phyloP scores from a whole-genome alignment of 1,140 invertebrate species.

The Atta cephalotes region DNA sequence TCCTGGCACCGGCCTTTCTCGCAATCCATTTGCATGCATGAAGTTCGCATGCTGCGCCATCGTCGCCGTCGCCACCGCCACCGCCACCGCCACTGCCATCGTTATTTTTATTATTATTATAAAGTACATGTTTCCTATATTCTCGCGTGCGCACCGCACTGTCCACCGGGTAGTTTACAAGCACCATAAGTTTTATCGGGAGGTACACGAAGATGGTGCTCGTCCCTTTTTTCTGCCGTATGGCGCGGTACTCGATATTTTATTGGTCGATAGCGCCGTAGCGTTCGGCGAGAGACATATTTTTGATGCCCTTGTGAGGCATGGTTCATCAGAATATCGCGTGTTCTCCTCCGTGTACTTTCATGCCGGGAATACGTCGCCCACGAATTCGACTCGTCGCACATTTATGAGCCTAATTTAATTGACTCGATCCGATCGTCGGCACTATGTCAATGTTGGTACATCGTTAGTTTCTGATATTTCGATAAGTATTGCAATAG shows the following conservation, averaged over 20 bases:
- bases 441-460: neutral
- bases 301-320: neutral
- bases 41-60: conserved; percentile 76
- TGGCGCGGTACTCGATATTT: conserved; percentile 22
- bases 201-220: conserved; percentile 66
- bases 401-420: neutral
- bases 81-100: conserved; percentile 8
- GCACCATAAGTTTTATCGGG: conserved; percentile 80
- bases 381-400: neutral
- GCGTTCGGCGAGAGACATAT: conserved; percentile 31
- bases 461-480: neutral
- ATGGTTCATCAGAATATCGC: conserved; percentile 7
- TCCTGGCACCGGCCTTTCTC: conserved; percentile 66
- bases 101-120: conserved; percentile 82
- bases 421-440: conserved; percentile 20
- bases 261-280: neutral
- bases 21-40: conserved; percentile 80
- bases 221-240: conserved; percentile 26
- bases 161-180: conserved; percentile 77
- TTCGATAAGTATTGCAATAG: conserved; percentile 22
- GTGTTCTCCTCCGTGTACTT: conserved; percentile 4
- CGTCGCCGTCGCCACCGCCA: conserved; percentile 44
- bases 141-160: conserved; percentile 76
- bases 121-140: conserved; percentile 77
- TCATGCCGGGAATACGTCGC: neutral